Evolutionary conservation across 2,113 vertebrate species (phyloP).

Genomic region (Camelus bactrianus): DNA sequence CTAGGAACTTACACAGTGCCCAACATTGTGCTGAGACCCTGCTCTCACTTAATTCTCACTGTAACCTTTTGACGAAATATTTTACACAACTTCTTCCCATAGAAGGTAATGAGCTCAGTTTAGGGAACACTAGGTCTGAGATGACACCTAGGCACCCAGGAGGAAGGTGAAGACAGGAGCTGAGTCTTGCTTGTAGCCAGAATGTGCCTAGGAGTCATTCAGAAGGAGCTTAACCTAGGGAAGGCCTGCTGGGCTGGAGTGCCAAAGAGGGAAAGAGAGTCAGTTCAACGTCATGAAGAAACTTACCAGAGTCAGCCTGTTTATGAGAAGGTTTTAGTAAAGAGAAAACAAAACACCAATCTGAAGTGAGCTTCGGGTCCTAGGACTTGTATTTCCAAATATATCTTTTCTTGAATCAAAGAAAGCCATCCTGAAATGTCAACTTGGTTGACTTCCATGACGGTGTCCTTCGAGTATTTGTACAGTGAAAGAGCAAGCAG

Average conservation of each 20-base stretch:
- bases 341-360: background rate
- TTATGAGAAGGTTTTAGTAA: background rate
- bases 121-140: background rate
- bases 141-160: background rate
- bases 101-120: background rate
- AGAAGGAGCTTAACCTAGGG: background rate
- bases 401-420: background rate
- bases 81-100: background rate
- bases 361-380: background rate
- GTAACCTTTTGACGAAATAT: background rate
- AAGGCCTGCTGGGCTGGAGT: background rate
- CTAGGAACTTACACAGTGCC: background rate
- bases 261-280: background rate
- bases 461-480: background rate
- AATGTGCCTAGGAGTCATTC: background rate
- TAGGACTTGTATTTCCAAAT: background rate
- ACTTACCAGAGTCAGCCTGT: background rate
- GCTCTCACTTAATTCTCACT: background rate
- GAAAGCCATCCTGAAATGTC: background rate
- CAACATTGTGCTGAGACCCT: background rate
- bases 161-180: background rate
- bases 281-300: background rate
- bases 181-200: background rate
- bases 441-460: background rate
- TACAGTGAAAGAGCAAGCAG: slow-evolving; percentile 32